Conservation (phyloP, 2,113 vertebrate genomes). For the Tautogolabrus adspersus region DNA sequence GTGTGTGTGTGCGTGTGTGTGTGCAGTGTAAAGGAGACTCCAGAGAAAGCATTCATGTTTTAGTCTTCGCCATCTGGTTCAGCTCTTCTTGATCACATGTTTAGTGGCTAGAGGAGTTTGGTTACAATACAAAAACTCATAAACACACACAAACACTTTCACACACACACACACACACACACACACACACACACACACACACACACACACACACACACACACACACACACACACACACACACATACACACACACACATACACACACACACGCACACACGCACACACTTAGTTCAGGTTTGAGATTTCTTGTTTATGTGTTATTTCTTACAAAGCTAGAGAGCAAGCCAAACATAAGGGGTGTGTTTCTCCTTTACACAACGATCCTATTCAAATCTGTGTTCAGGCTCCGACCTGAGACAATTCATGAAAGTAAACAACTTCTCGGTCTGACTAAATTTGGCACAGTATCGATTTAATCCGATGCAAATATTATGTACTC, state of each 20-base stretch:
- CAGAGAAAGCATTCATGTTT: slow-evolving; percentile 35
- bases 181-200: not conserved
- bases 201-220: slow-evolving; percentile 22
- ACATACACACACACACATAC: slow-evolving; percentile 17
- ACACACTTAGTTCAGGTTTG: slow-evolving; percentile 21
- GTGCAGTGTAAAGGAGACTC: not conserved
- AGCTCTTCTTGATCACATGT: slow-evolving; percentile 63
- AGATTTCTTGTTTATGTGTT: slow-evolving; percentile 39
- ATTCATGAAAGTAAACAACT: too few species aligned
- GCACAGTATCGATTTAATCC: too few species aligned
- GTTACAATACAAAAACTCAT: slow-evolving; percentile 33
- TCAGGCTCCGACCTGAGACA: too few species aligned
- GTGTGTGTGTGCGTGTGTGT: not conserved
- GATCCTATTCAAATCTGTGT: too few species aligned
- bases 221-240: slow-evolving; percentile 15
- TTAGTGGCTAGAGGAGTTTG: slow-evolving; percentile 49
- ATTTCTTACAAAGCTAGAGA: slow-evolving; percentile 14
- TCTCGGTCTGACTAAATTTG: too few species aligned
- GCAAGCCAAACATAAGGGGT: slow-evolving; percentile 22
- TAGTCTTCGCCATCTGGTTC: slow-evolving; percentile 71
- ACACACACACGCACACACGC: slow-evolving; percentile 23
- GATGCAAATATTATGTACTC: too few species aligned
- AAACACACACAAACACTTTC: slow-evolving; percentile 7
- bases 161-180: slow-evolving; percentile 22
- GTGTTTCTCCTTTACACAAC: not conserved